Base-by-base conservation (phyloP, 2,797 vertebrate species). In the Meda fulgida region DNA sequence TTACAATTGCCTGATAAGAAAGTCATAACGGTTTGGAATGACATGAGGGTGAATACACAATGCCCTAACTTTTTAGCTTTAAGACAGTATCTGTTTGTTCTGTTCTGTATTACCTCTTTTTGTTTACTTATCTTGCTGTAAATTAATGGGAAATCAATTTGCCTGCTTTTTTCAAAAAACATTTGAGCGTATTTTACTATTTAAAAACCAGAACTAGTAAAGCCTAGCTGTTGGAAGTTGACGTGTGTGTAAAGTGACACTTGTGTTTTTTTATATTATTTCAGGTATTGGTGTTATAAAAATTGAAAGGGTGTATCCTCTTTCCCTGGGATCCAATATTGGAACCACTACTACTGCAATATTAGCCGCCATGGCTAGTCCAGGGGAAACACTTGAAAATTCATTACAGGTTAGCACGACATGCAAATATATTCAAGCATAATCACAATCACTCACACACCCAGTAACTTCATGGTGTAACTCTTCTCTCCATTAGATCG, bases 261-360 rank as follows among this genome's bases (percentile, higher is more conserved):
- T 9, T 78, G 3, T 82, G 16, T 1, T 7, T 16, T 88, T 16
- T 81, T 13, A 81, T 13, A 81, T 70, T 14, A 83, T 29, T 67
- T 81, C 75, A 99, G 97, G 98, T 71, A 96, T 99, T 3, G 97
- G 97, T 0, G 97, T 99, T 86, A 98, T 99, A 90, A 98, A 93
- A 91, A 94, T 99, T 18, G 96, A 99, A 82, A 96, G 97, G 88
- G 97, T 97, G 0, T 99, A 99, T 65, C 98, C 97, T 0, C 93
- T 99, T 85, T 99, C 96, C 0, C 91, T 99, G 88, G 98, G 98
- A 46, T 95, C 98, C 84, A 99, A 99, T 89, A 97, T 99, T n/a
- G 97, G 98, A 84, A 99, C 98, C 58, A 99, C 98, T 58, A 98
- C 98, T 7, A 99, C 98, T 0, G 96, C 97, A 66, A 94, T 99